Base-by-base conservation (phyloP, 2,797 vertebrate species). In the Xiphophorus birchmanni region DNA sequence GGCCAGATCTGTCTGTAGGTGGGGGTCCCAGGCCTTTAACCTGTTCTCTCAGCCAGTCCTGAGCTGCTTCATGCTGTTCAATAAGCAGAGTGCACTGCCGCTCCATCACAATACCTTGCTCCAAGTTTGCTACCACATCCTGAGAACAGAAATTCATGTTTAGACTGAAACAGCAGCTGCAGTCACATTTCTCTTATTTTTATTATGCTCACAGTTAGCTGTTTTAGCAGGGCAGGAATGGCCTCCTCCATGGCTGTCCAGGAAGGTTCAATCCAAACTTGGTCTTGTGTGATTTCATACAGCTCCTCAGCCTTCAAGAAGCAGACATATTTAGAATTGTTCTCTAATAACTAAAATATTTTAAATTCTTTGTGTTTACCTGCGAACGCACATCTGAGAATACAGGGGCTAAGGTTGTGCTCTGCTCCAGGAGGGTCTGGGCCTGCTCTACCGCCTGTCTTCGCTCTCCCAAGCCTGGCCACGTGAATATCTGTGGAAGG, bases 1-100 rank as follows among this genome's bases (percentile, higher is more conserved):
- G 92, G 23, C 50, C 90, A 48, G 65, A 77, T 48, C 92, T 90
- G 77, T 95, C 93, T 7, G 74, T 60, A 21, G 94, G 94, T 52
- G 90, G 85, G 7, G 86, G 29, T 47, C 76, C 87, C 32, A 96
- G 90, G 26, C 89, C 87, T 89, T 93, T 95, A 1, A 96, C 93
- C 13, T 96, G 96, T 32, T 96, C 95, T 77, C 90, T 92, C 63
- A 96, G 89, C 95, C 96, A 96, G 82, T 94, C 93, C 91, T 96
- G 96, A 0, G 96, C 95, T 1, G 94, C 93, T 40, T 89, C 90
- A 60, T 96, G 95, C 91, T 96, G 95, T 82, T 96, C 96, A 80
- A 96, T 82, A 82, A 96, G 93, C 91, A 95, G 95, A 13, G 90
- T 91, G 86, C 91, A 96, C 76, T 88, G 90, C 47, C 95, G 85